Evolutionary conservation across 1,140 invertebrate genomes (phyloP), one percentile per base, ranked within the genome.

Genomic region (Eueides isabella): DNA sequence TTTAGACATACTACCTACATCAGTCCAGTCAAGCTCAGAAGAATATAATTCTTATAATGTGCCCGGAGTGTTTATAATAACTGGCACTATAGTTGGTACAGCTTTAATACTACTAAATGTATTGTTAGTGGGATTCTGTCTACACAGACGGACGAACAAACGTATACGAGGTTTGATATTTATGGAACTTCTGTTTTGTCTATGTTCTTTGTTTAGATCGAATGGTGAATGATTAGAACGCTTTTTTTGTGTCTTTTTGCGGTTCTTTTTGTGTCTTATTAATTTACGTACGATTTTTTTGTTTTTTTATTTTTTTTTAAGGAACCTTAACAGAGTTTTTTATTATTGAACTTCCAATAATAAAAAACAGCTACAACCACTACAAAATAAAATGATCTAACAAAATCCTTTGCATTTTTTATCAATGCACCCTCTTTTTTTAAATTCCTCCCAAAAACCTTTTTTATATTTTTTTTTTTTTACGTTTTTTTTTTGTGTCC

Each of bases 61-160:
- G 0, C 92, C 92, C 1, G 92, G 92, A 33, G 91, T 93, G 23
- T 89, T 93, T 83, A 84, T 94, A 76, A 92, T 95, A 82, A 85
- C 94, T 72, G 82, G 94, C 74, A 85, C 94, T 69, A 85, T 92
- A 80, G 86, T 94, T 64, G 94, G 94, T 19, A 94, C 94, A 64
- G 95, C 95, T 61, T 94, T 95, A 62, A 94, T 98, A 77, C 95
- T 98, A 30, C 94, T 98, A 84, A 98, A 98, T 93, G 95, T 98
- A 82, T 95, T 97, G 72, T 94, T 98, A 86, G 97, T 98, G 76
- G 96, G 97, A 69, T 98, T 97, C 93, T 98, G 97, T 93, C 95
- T 98, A 71, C 95, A 97, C 84, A 95, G 96, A 86, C 94, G 95
- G 93, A 94, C 95, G 71, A 96, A 96, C 87, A 96, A 96, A 90